phyloP scores from a whole-genome alignment of 2,888 invertebrate genomes.

The Clitarchus hookeri region DNA sequence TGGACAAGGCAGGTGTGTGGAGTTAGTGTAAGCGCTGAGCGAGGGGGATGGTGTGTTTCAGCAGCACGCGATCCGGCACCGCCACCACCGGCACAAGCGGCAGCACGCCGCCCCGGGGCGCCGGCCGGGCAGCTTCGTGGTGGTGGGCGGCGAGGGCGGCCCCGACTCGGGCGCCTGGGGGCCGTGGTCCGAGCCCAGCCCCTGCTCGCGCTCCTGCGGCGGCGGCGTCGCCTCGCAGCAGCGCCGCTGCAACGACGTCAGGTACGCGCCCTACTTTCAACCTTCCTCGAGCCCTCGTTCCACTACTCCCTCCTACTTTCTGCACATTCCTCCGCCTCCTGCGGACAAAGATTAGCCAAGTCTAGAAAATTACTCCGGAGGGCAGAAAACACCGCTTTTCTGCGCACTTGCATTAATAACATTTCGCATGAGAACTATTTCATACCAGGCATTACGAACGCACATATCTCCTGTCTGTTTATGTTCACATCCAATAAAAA shows the following conservation, averaged over 20 bases:
- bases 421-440: no score
- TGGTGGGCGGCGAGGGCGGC: constrained; percentile 63
- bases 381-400: no score
- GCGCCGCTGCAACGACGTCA: constrained; percentile 70
- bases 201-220: constrained; percentile 90
- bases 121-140: constrained; percentile 72
- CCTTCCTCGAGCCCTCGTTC: not conserved
- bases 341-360: no score
- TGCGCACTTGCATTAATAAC: no score
- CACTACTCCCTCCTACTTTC: no score
- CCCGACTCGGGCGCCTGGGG: constrained; percentile 74
- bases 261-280: no score
- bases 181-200: constrained; percentile 80
- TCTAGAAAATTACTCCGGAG: no score
- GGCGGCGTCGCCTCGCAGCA: constrained; percentile 89
- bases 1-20: no score
- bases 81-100: constrained; percentile 63
- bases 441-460: no score
- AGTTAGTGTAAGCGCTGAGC: not conserved
- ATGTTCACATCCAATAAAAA: no score
- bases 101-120: constrained; percentile 65
- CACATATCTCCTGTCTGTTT: no score
- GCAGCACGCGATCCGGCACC: constrained; percentile 37
- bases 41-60: not conserved
- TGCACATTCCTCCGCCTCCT: not conserved